A percentile compares a stretch with the other conserved stretches of the same genome.
Conservation (phyloP, 2,113 vertebrate genomes). For the Chamaea fasciata region DNA sequence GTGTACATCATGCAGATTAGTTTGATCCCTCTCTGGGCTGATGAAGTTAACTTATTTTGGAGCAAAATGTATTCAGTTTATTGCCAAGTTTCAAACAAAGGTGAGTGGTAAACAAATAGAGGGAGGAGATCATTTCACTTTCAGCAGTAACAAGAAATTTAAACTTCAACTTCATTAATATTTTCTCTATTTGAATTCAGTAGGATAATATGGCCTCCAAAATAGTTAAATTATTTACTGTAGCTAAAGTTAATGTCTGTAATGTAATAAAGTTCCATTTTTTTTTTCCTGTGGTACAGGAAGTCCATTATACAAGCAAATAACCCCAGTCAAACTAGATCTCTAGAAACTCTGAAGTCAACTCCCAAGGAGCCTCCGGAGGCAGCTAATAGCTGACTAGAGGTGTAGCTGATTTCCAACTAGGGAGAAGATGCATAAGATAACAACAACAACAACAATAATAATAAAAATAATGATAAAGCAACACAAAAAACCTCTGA, state of each 20-base stretch:
- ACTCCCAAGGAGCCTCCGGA: background rate
- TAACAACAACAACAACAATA: background rate
- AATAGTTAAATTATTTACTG: background rate
- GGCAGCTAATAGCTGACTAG: background rate
- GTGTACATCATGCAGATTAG: fast-evolving
- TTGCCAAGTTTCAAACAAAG: background rate
- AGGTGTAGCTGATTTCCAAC: background rate
- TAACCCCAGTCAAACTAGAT: background rate
- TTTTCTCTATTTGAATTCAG: background rate
- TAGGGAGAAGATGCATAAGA: background rate
- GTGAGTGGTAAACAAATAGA: background rate
- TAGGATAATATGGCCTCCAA: background rate
- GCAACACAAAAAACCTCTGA: background rate
- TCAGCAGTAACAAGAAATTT: background rate
- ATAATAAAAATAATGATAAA: background rate
- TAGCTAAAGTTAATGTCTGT: background rate
- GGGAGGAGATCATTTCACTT: background rate
- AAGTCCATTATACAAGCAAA: background rate
- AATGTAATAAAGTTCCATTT: background rate
- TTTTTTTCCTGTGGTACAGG: background rate
- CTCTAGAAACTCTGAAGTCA: background rate
- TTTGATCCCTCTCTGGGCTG: background rate
- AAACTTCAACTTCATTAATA: background rate
- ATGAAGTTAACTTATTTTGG: background rate
- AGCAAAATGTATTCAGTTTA: background rate